These are phyloP conservation scores for Syngnathus acus DNA, from an alignment of 2,797 vertebrate genomes.

Conservation along the genomic window DNA sequence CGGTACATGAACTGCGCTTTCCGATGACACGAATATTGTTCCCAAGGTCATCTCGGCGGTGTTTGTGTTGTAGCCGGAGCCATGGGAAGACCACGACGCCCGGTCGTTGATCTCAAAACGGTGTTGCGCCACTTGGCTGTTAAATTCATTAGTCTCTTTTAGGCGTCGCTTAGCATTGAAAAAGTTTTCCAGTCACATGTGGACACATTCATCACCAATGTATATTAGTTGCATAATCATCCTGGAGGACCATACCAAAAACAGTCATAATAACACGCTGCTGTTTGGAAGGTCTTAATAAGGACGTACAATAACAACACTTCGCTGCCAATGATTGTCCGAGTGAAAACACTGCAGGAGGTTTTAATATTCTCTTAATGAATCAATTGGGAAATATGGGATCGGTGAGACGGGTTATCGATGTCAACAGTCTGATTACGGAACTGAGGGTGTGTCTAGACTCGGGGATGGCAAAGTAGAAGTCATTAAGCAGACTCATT, in stretches of 20 bases:
- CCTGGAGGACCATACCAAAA: conserved; percentile 26
- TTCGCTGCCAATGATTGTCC: neutral
- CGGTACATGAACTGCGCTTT: neutral
- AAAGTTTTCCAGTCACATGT: neutral
- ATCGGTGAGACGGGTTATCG: too few species aligned
- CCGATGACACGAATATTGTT: conserved; percentile 3
- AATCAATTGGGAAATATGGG: neutral
- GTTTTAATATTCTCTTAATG: neutral
- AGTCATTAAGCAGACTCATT: neutral
- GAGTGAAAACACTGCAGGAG: neutral
- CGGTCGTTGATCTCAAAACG: conserved; percentile 33
- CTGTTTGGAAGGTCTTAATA: neutral
- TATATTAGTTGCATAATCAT: conserved; percentile 6
- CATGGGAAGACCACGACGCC: conserved; percentile 53
- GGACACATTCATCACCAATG: conserved; percentile 7
- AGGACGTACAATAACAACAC: neutral
- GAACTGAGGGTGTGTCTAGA: neutral
- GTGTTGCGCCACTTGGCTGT: conserved; percentile 35
- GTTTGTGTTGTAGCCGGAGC: conserved; percentile 30
- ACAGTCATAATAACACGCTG: conserved; percentile 4
- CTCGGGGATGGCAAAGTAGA: neutral
- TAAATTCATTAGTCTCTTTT: conserved; percentile 40
- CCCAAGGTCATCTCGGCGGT: conserved; percentile 27
- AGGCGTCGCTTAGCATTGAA: conserved; percentile 16
- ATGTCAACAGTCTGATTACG: neutral